A percentile compares a stretch with the other conserved stretches of the same genome.
These are phyloP conservation scores for Manduca sexta DNA, from an alignment of 1,140 invertebrate species.

Conservation along the genomic window DNA sequence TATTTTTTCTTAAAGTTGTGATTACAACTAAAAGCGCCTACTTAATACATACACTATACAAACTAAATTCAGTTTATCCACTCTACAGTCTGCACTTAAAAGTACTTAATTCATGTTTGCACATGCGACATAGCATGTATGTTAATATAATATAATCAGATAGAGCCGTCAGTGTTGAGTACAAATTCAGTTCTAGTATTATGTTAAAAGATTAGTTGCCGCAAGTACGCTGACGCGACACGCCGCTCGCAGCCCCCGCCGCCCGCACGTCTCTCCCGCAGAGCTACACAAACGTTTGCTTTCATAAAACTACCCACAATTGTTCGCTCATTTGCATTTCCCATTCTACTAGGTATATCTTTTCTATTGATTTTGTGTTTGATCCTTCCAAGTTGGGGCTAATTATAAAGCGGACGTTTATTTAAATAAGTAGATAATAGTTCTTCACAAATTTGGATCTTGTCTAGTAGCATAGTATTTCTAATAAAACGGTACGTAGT, in stretches of 20 bases:
- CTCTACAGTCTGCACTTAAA: no score
- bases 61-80: no score
- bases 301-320: conserved; percentile 17
- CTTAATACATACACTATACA: no score
- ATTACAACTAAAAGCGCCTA: no score
- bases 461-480: no score
- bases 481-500: no score
- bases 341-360: conserved; percentile 19
- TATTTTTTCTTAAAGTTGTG: no score
- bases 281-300: conserved; percentile 24
- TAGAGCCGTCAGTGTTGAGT: not conserved
- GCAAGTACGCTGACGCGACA: conserved; percentile 5
- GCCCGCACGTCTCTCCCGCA: conserved; percentile 5
- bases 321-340: conserved; percentile 31
- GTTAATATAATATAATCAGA: conserved; percentile 3
- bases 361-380: conserved; percentile 17
- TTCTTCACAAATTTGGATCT: no score
- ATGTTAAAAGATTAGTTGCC: conserved; percentile 24
- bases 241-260: not conserved
- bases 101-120: no score
- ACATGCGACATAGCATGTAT: not conserved
- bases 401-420: no score
- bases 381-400: not conserved
- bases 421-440: no score
- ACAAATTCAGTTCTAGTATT: conserved; percentile 13